phyloP scores from a whole-genome alignment of 2,113 vertebrate species.

The Pachycephala philippinensis region DNA sequence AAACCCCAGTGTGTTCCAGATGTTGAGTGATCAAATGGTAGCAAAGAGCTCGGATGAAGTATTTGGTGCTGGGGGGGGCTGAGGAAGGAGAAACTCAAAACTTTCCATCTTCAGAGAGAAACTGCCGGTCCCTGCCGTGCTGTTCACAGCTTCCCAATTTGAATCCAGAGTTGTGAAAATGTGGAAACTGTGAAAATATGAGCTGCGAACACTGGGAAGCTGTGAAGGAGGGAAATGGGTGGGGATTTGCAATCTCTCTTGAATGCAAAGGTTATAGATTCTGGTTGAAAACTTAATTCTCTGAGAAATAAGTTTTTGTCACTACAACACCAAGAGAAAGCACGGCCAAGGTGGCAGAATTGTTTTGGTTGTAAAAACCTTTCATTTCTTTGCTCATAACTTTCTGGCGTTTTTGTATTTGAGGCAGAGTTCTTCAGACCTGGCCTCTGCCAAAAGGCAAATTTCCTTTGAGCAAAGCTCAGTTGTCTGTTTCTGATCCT shows the following conservation, averaged over 20 bases:
- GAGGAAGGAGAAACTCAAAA: background rate
- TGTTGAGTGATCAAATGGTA: background rate
- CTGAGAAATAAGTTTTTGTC: background rate
- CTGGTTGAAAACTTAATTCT: background rate
- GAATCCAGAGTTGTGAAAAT: constrained; percentile 46
- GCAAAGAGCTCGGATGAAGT: background rate
- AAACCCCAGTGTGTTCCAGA: background rate
- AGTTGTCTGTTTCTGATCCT: background rate
- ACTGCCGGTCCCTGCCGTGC: background rate
- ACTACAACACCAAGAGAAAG: background rate
- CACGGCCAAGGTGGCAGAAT: background rate
- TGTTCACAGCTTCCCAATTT: constrained; percentile 41
- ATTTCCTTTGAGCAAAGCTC: background rate
- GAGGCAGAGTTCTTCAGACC: background rate
- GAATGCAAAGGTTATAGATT: constrained; percentile 8
- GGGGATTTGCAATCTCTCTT: background rate
- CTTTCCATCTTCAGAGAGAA: background rate
- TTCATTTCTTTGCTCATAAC: background rate
- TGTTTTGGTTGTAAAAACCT: background rate
- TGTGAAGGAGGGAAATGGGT: background rate
- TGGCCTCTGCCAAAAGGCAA: background rate
- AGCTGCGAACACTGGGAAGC: constrained; percentile 25
- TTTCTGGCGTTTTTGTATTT: background rate
- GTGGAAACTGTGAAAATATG: constrained; percentile 48
- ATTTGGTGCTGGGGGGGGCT: background rate